Base-by-base conservation (phyloP, 2,113 vertebrate species). In the Cebus imitator region DNA sequence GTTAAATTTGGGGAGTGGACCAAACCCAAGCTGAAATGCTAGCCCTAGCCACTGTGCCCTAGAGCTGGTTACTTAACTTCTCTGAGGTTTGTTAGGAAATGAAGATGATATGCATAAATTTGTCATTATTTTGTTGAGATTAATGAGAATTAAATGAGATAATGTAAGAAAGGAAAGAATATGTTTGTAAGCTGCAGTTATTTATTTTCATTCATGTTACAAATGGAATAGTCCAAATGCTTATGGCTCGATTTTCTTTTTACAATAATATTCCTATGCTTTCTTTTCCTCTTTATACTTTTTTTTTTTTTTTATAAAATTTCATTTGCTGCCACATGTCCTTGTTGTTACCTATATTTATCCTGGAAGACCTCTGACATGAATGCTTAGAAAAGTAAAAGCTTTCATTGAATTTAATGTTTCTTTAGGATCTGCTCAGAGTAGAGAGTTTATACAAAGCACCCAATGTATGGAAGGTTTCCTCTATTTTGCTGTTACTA, bases 301-400 rank as follows among this genome's bases (percentile, higher is more conserved):
- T 52, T 52, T 45, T 45, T 45, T 45, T 40, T 40, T 35, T 27
- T 93, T 86, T 87, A 52, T 90, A 91, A 84, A 95, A 66, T 94
- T 87, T 94, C 9, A 64, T 79, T 92, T 87, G 37, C n/a, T 95
- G 48, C 25, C 81, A 4, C 17, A 72, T 97, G n/a, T 93, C 25
- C 17, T 86, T 64, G 23, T 91, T 86, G 48, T 45, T 70, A 18
- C 48, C 17, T 95, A 0, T 90, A 11, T 91, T 66, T 90, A 45
- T 92, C 35, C 95, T 95, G 21, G 17, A 93, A 95, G 52, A 88
- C 21, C 16, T 97, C 94, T 96, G 23, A 16, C 58, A 50, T 88
- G 45, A 93, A 57, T 96, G 75, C 86, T 95, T 82, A 10, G 35
- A 32, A 73, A 92, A 90, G 16, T 70, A 35, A 95, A 90, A 23